phyloP scores from a whole-genome alignment of 2,888 invertebrate species.

The Conomelus anceps region DNA sequence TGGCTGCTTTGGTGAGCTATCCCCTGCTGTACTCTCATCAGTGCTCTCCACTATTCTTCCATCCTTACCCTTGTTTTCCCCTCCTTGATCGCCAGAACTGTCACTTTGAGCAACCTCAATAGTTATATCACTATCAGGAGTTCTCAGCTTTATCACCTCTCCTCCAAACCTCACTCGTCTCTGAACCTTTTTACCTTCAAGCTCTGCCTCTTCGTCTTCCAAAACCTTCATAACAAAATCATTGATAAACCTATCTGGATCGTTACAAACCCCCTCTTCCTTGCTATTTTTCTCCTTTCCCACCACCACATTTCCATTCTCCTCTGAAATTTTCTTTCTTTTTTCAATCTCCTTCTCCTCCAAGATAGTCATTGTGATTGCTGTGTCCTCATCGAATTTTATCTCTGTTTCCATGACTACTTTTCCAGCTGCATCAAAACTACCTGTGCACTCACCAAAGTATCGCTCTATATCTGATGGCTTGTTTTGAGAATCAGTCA shows the following conservation, averaged over 20 bases:
- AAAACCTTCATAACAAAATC: slow-evolving; percentile 50
- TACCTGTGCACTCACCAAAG: slow-evolving; percentile 19
- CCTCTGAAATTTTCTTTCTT: slow-evolving; percentile 38
- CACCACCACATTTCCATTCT: neutral
- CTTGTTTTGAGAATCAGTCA: neutral
- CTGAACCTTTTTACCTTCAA: slow-evolving; percentile 45
- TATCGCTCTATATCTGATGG: slow-evolving; percentile 15
- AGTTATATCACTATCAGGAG: slow-evolving; percentile 68
- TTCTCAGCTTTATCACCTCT: slow-evolving; percentile 77
- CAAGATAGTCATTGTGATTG: slow-evolving; percentile 75
- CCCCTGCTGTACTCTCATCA: slow-evolving; percentile 2
- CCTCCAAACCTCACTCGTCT: slow-evolving; percentile 78
- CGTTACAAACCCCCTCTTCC: slow-evolving; percentile 27
- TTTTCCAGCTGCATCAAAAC: slow-evolving; percentile 4
- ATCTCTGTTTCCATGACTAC: slow-evolving; percentile 79
- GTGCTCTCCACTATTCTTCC: slow-evolving; percentile 33
- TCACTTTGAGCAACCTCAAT: slow-evolving; percentile 9
- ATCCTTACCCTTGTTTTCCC: neutral
- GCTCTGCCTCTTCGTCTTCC: slow-evolving; percentile 51
- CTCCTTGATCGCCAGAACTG: slow-evolving; percentile 26
- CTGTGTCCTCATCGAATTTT: slow-evolving; percentile 70
- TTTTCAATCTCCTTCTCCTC: slow-evolving; percentile 63
- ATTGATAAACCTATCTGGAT: slow-evolving; percentile 38
- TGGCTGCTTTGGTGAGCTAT: slow-evolving; percentile 6
- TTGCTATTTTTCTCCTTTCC: slow-evolving; percentile 32